phyloP scores from a whole-genome alignment of 1,140 invertebrate species.

The Coptotermes formosanus region DNA sequence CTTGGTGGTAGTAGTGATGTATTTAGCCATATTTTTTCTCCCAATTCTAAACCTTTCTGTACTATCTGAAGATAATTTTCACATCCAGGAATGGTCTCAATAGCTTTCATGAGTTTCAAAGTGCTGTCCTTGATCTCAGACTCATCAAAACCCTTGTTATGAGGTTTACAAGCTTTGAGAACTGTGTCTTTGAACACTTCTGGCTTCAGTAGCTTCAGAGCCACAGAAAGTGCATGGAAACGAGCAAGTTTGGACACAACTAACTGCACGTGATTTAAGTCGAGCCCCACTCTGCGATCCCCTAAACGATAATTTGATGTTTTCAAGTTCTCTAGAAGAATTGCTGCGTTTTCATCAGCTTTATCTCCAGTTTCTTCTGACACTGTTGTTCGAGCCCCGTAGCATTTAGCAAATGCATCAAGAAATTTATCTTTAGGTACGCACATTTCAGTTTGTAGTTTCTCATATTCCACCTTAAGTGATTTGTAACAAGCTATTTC shows the following conservation, averaged over 20 bases:
- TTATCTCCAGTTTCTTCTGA: background rate
- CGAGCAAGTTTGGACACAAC: constrained; percentile 21
- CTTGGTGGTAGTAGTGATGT: background rate
- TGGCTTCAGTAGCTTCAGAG: constrained; percentile 27
- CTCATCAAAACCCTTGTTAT: background rate
- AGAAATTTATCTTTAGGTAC: constrained; percentile 3
- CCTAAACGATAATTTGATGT: constrained; percentile 3
- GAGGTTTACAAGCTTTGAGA: background rate
- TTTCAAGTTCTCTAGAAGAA: constrained; percentile 29
- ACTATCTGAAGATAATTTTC: background rate
- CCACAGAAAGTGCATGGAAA: constrained; percentile 27
- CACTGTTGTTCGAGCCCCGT: constrained; percentile 16
- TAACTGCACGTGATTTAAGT: constrained; percentile 23
- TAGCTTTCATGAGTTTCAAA: background rate
- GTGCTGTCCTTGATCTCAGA: background rate
- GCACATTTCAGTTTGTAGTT: constrained; percentile 23
- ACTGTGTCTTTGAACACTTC: constrained; percentile 26
- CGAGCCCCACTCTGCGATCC: constrained; percentile 12
- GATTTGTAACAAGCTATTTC: constrained; percentile 23
- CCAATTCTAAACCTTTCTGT: background rate
- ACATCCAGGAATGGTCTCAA: constrained; percentile 25
- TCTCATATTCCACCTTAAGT: background rate
- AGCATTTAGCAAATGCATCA: constrained; percentile 17
- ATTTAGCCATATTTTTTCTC: background rate
- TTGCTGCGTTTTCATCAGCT: constrained; percentile 22